Percentiles rank a stretch among this genome's conserved stretches.
Evolutionary conservation across 2,113 vertebrate species (phyloP).

Genomic region (Cinclus cinclus): DNA sequence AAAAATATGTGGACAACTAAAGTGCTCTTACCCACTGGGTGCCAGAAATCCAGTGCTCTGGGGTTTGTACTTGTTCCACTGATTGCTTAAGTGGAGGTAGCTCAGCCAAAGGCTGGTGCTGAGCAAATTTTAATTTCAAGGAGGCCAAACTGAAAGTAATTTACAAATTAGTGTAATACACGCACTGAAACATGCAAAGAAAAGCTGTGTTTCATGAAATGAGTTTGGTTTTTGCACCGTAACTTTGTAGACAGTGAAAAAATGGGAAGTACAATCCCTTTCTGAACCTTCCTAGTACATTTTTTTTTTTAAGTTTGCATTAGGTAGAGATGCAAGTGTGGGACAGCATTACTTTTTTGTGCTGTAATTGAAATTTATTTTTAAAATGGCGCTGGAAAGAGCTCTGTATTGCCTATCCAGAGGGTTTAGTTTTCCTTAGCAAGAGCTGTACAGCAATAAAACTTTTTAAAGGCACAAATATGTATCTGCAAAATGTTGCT

Average conservation of each 20-base stretch:
- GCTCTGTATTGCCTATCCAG: neutral
- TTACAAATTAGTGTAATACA: neutral
- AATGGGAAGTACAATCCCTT: neutral
- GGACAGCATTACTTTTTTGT: neutral
- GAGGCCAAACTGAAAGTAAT: neutral
- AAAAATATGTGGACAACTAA: neutral
- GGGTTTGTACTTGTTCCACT: neutral
- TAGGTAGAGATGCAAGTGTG: neutral
- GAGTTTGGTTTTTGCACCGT: accelerated
- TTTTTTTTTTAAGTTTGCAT: neutral
- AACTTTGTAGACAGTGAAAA: neutral
- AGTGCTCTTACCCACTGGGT: accelerated
- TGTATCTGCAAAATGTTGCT: neutral
- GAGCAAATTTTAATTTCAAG: neutral
- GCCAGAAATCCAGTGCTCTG: neutral
- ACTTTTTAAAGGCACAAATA: neutral
- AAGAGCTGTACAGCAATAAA: neutral
- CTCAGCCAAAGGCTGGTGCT: neutral
- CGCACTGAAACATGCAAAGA: neutral
- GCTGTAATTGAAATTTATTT: neutral
- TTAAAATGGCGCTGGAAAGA: neutral
- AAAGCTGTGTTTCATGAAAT: accelerated
- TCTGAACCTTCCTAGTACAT: neutral
- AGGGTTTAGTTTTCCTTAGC: neutral
- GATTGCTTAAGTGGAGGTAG: neutral